phyloP scores from a whole-genome alignment of 2,888 invertebrate genomes.

The Hemithea aestivaria region DNA sequence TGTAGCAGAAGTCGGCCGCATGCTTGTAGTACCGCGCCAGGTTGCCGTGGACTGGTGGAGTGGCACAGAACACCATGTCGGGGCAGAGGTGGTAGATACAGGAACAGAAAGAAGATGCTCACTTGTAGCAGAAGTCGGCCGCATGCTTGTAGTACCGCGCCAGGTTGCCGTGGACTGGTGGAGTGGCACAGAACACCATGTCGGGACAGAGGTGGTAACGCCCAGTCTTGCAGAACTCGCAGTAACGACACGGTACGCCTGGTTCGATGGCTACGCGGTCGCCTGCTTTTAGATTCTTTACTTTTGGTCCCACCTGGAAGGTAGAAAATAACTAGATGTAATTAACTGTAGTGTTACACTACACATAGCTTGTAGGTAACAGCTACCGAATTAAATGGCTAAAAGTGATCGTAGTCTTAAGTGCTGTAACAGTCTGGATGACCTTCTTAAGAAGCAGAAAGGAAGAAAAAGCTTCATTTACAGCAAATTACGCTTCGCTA shows the following conservation, averaged over 20 bases:
- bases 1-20: constrained; percentile 79
- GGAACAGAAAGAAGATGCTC: constrained; percentile 56
- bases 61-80: constrained; percentile 95
- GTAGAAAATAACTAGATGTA: no score
- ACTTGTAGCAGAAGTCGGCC: constrained; percentile 93
- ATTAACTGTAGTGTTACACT: no score
- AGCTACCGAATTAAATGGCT: no score
- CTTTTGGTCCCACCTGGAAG: constrained; percentile 71
- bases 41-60: constrained; percentile 96
- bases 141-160: constrained; percentile 92
- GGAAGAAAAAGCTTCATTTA: no score
- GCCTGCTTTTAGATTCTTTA: constrained; percentile 84
- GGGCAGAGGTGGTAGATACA: constrained; percentile 96
- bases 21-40: no score
- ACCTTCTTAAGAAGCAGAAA: no score
- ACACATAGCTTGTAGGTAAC: no score
- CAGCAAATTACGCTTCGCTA: no score
- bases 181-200: constrained; percentile 96
- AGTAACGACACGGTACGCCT: constrained; percentile 91
- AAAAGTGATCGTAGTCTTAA: no score
- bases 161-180: constrained; percentile 94
- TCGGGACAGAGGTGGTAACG: constrained; percentile 94
- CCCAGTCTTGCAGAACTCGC: constrained; percentile 91
- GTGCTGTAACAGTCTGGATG: no score
- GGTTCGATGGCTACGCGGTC: constrained; percentile 98